Evolutionary conservation across 2,113 vertebrate species (phyloP), one percentile per base, ranked within the genome.

Genomic region (Eidolon helvum): DNA sequence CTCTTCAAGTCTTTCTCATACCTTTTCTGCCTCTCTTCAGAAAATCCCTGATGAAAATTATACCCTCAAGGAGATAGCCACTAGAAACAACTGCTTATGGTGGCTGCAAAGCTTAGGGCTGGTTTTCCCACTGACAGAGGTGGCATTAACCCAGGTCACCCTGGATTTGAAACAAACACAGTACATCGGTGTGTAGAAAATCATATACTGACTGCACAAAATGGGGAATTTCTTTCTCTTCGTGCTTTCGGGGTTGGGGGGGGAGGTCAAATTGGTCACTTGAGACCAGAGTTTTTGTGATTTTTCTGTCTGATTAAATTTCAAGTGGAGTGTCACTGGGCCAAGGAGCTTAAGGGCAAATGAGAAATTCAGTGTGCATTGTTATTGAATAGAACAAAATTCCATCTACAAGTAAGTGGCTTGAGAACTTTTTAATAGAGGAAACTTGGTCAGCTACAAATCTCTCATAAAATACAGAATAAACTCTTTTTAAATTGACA

Each of bases 291-390:
- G 61, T 85, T 95, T 96, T 91, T 95, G 96, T 86, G 93, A 96
- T 96, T 98, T 97, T 96, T 97, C 94, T 95, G 71, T 91, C 85
- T 97, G 97, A 98, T 96, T 97, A 94, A 98, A 96, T 35, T 80
- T 95, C 95, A 96, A 96, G 88, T 95, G 77, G 38, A 92, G 18
- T 92, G 94, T 96, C 71, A 94, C 53, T 82, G 59, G 80, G 75
- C 93, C 96, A 96, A 96, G 75, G 48, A 96, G 94, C 96, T 96
- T 95, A 92, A 35, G 69, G 55, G 88, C 45, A 97, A 92, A 97
- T 93, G 91, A 91, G 94, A 97, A 97, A 96, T 77, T 94, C 82
- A 86, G 48, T 82, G 94, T 59, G 72, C 82, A 89, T 79, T 93
- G 93, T 94, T 94, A 95, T 5, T 95, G 94, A 96, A 92, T 78